Evolutionary conservation across 2,888 invertebrate genomes (phyloP).

Genomic region (Lepidocyrtoides sp.): DNA sequence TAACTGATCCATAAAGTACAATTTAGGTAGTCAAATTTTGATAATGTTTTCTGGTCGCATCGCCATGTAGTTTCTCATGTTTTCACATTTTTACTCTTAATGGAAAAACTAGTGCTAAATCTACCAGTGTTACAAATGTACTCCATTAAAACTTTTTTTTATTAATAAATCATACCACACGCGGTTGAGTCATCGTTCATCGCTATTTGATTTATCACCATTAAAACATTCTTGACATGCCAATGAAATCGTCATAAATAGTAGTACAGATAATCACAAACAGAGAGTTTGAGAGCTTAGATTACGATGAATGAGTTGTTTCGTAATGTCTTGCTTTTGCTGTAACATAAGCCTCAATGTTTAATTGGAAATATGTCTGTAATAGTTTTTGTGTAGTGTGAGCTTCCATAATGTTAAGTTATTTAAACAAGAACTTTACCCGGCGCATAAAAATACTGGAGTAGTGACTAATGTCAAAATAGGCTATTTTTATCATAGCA

Average conservation of each 20-base stretch:
- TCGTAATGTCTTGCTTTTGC: neutral
- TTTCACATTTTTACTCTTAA: too few relatives aligned
- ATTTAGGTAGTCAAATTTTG: too few relatives aligned
- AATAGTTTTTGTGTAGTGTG: neutral
- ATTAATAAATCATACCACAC: conserved; percentile 32
- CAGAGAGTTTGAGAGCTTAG: too few relatives aligned
- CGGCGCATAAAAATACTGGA: neutral
- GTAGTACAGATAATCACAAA: too few relatives aligned
- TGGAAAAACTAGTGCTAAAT: too few relatives aligned
- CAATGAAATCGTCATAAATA: too few relatives aligned
- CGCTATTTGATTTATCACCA: neutral
- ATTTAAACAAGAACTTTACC: neutral
- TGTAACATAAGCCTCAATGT: neutral
- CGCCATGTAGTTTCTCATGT: too few relatives aligned
- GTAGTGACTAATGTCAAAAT: neutral
- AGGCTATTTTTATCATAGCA: neutral
- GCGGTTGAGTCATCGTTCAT: conserved; percentile 15
- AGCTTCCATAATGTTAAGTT: neutral
- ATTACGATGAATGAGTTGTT: neutral
- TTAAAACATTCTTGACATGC: neutral
- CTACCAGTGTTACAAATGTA: too few relatives aligned
- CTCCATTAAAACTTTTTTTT: too few relatives aligned
- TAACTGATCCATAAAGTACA: too few relatives aligned
- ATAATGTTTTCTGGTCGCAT: too few relatives aligned
- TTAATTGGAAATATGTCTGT: neutral